These are phyloP conservation scores for Metopolophium dirhodum DNA, from an alignment of 1,140 invertebrate species.

Conservation along the genomic window DNA sequence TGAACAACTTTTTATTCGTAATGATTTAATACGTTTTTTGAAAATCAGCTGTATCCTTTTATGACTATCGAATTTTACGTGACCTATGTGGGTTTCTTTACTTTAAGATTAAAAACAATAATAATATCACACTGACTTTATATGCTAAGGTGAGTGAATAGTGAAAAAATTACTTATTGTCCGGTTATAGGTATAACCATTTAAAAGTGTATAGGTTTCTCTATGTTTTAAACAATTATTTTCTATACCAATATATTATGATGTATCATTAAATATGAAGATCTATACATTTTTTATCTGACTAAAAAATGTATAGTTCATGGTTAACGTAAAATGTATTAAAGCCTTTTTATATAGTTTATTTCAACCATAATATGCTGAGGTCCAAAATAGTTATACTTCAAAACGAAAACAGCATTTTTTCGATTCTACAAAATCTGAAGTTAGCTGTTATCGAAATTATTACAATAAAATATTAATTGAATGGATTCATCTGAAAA, in stretches of 20 bases:
- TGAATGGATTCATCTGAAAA: not conserved
- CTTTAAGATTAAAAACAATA: not conserved
- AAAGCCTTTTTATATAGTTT: not conserved
- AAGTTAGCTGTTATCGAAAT: not conserved
- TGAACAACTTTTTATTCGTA: not conserved
- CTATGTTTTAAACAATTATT: not conserved
- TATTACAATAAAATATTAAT: not conserved
- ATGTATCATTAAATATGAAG: not conserved
- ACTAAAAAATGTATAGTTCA: too few relatives aligned
- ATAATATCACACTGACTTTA: too few relatives aligned
- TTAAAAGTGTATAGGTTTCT: not conserved
- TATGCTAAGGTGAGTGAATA: not conserved
- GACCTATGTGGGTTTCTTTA: not conserved
- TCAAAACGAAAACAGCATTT: not conserved
- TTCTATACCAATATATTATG: not conserved
- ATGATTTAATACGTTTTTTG: not conserved
- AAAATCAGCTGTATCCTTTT: not conserved
- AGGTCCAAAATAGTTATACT: not conserved
- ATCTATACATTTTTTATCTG: too few relatives aligned
- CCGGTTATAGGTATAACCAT: not conserved
- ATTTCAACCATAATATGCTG: not conserved
- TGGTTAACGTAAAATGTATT: not conserved
- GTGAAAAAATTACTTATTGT: not conserved
- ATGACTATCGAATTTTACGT: not conserved
- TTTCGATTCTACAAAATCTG: not conserved